Evolutionary conservation across 2,113 vertebrate genomes (phyloP).

Genomic region (Edolisoma coerulescens): DNA sequence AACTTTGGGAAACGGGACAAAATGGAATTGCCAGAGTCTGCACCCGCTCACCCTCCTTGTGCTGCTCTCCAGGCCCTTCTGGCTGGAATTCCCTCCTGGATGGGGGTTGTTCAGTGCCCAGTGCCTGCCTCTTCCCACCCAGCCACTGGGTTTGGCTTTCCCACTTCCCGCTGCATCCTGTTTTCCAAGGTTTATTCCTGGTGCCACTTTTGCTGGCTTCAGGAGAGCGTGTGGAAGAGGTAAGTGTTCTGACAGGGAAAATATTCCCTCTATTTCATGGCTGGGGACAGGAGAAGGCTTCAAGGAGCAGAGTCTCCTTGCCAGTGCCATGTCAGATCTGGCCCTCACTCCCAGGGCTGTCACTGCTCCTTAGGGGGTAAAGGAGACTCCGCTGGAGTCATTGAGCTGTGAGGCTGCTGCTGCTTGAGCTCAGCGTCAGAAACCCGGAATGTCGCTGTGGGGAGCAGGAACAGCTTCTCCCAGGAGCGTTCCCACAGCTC

Average conservation of each 20-base stretch:
- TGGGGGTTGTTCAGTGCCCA: neutral
- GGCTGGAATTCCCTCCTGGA: neutral
- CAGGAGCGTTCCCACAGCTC: neutral
- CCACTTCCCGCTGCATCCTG: neutral
- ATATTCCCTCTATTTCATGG: neutral
- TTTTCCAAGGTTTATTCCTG: neutral
- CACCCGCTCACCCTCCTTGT: neutral
- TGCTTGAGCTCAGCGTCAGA: neutral
- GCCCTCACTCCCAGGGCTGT: neutral
- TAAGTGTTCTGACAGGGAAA: neutral
- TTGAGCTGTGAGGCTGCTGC: accelerated
- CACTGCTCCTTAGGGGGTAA: accelerated
- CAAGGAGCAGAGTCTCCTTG: neutral
- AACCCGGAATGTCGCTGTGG: accelerated
- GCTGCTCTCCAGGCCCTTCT: neutral
- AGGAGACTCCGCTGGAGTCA: neutral
- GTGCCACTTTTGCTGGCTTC: neutral
- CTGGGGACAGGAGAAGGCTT: neutral
- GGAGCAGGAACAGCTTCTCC: neutral
- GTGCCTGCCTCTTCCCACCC: neutral
- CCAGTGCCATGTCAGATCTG: accelerated
- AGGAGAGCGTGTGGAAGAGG: neutral
- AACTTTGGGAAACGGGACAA: neutral
- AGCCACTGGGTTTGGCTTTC: neutral
- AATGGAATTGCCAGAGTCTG: neutral